These are phyloP conservation scores for Cassiopea xamachana DNA, from an alignment of 30 jellyfish, hydroid and myxozoan genomes.

Conservation along the genomic window DNA sequence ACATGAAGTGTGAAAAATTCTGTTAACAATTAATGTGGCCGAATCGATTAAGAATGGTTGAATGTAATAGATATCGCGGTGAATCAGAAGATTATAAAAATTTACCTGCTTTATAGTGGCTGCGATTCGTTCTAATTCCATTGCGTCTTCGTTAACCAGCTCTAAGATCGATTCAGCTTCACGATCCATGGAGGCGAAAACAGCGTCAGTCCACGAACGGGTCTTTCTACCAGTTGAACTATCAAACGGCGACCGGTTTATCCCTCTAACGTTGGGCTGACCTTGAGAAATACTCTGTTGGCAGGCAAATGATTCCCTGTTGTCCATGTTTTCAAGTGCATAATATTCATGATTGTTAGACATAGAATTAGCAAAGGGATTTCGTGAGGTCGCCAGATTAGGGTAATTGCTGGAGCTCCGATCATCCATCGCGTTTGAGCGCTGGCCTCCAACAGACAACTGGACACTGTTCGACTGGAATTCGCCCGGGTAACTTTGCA, in stretches of 20 bases:
- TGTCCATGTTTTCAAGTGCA: slow-evolving; percentile 68
- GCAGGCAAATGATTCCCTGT: slow-evolving; percentile 68
- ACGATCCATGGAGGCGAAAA: slow-evolving; percentile 76
- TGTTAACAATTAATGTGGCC: slow-evolving; percentile 17
- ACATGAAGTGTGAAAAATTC: slow-evolving; percentile 40
- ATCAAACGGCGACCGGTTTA: slow-evolving; percentile 56
- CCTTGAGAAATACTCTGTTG: slow-evolving; percentile 76
- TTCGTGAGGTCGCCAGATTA: slow-evolving; percentile 79
- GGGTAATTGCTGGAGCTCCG: slow-evolving; percentile 54
- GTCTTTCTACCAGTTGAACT: slow-evolving; percentile 46
- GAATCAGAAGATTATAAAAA: slow-evolving; percentile 27
- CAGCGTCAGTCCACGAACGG: slow-evolving; percentile 71
- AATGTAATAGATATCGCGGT: slow-evolving; percentile 70
- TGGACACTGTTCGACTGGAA: slow-evolving; percentile 42
- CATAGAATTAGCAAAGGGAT: slow-evolving; percentile 69
- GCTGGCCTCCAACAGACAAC: slow-evolving; percentile 69
- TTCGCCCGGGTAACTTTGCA: slow-evolving; percentile 49
- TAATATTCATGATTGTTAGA: slow-evolving; percentile 66
- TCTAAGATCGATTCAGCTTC: slow-evolving; percentile 68
- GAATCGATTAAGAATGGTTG: slow-evolving; percentile 62
- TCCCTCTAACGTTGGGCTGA: slow-evolving; percentile 48
- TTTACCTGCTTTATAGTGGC: slow-evolving; percentile 80
- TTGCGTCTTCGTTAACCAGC: slow-evolving; percentile 71
- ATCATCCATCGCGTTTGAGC: slow-evolving; percentile 56
- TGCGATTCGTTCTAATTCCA: slow-evolving; percentile 81